Evolutionary conservation across 2,888 invertebrate species (phyloP).

Genomic region (Tuta absoluta): DNA sequence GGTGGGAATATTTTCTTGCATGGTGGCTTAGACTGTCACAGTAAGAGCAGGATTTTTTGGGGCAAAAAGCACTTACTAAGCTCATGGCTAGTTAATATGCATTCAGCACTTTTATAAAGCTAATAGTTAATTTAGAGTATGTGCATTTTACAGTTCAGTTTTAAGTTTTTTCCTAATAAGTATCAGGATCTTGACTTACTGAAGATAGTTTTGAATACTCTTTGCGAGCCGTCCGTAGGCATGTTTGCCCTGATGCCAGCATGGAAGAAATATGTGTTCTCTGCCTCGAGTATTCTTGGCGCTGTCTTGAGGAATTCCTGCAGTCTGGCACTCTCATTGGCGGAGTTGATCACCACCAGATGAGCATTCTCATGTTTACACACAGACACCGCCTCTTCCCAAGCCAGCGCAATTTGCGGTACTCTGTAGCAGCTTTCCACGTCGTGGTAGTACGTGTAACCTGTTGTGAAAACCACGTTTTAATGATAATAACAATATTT

Average conservation of each 20-base stretch:
- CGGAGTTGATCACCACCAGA: slow-evolving; percentile 58
- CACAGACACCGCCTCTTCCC: slow-evolving; percentile 61
- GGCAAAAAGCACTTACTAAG: background rate
- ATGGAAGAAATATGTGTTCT: slow-evolving; percentile 48
- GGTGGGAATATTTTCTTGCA: background rate
- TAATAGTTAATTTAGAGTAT: too few species aligned
- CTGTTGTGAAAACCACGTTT: slow-evolving; percentile 43
- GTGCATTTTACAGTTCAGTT: too few species aligned
- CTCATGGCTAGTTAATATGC: too few species aligned
- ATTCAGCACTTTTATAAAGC: too few species aligned
- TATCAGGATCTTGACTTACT: slow-evolving; percentile 49
- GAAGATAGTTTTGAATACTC: slow-evolving; percentile 60
- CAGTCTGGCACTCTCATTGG: slow-evolving; percentile 49
- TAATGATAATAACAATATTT: too few species aligned
- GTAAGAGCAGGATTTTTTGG: background rate
- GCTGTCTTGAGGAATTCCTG: slow-evolving; percentile 42
- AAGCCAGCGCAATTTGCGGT: slow-evolving; percentile 44
- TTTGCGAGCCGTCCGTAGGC: slow-evolving; percentile 40
- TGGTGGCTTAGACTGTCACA: too few species aligned
- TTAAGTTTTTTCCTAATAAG: background rate
- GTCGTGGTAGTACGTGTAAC: slow-evolving; percentile 47
- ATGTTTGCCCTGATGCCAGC: slow-evolving; percentile 57
- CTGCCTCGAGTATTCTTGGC: slow-evolving; percentile 28
- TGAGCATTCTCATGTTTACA: slow-evolving; percentile 58
- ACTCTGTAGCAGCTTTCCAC: slow-evolving; percentile 63